These are phyloP conservation scores for Biston stratarius DNA, from an alignment of 2,888 invertebrate species.

Conservation along the genomic window DNA sequence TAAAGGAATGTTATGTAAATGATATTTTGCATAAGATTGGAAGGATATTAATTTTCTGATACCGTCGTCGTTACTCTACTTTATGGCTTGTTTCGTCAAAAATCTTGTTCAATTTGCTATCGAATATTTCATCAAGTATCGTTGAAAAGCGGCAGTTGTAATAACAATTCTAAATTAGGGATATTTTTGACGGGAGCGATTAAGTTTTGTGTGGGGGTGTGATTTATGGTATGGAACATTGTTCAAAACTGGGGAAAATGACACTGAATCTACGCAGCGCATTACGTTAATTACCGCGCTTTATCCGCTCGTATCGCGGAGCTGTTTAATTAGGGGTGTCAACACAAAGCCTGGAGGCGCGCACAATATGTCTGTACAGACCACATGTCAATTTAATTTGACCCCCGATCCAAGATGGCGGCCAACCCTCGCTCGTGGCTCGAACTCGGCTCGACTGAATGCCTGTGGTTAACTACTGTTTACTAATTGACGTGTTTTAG, in stretches of 20 bases:
- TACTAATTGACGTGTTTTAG: conserved; percentile 80
- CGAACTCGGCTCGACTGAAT: conserved; percentile 67
- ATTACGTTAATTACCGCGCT: conserved; percentile 78
- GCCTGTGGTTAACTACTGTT: conserved; percentile 74
- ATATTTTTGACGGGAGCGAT: conserved; percentile 48
- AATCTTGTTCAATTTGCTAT: conserved; percentile 27
- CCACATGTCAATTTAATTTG: conserved; percentile 85
- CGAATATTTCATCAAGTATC: conserved; percentile 25
- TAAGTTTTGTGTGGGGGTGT: conserved; percentile 50
- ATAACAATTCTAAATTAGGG: conserved; percentile 33
- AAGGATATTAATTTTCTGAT: conserved; percentile 51
- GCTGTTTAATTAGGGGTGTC: conserved; percentile 84
- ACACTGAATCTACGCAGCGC: conserved; percentile 66
- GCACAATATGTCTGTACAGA: conserved; percentile 80
- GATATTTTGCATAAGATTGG: conserved; percentile 64
- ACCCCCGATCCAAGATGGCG: conserved; percentile 83
- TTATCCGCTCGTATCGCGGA: conserved; percentile 75
- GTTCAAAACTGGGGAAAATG: conserved; percentile 56
- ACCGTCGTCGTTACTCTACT: conserved; percentile 37
- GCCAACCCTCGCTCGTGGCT: conserved; percentile 63
- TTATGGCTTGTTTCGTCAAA: conserved; percentile 38
- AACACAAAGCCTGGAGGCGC: conserved; percentile 76
- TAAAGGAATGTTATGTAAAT: conserved; percentile 67
- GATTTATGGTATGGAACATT: conserved; percentile 60
- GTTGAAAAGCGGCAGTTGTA: conserved; percentile 37